Conservation (phyloP, 2,888 invertebrate genomes). For the Lamellibrachia columna region DNA sequence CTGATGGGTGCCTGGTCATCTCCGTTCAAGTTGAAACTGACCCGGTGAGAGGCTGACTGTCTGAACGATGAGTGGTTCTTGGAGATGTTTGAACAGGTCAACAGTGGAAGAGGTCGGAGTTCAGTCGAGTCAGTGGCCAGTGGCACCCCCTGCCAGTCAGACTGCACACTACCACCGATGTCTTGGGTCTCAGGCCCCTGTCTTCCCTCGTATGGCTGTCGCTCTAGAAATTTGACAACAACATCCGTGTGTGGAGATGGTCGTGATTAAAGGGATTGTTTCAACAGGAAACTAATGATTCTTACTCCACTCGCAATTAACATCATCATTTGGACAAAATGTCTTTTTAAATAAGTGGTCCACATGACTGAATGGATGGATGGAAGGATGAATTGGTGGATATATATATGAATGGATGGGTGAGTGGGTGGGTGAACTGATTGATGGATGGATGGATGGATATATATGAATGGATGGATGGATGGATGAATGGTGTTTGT, state of each 20-base stretch:
- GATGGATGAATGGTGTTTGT: too few relatives aligned
- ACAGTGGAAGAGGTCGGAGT: background rate
- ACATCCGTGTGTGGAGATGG: background rate
- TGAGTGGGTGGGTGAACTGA: too few relatives aligned
- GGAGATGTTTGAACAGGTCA: background rate
- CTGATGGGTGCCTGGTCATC: background rate
- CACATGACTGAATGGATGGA: too few relatives aligned
- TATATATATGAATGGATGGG: too few relatives aligned
- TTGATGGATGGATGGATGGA: too few relatives aligned
- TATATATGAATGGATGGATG: too few relatives aligned
- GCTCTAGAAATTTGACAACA: slow-evolving; percentile 11
- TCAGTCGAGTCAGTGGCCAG: background rate
- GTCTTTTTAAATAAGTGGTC: too few relatives aligned
- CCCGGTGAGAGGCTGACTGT: background rate
- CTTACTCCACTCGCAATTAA: too few relatives aligned
- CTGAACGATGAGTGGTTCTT: background rate
- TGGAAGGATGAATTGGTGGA: too few relatives aligned
- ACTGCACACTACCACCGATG: background rate
- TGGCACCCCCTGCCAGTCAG: background rate
- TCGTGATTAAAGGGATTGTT: background rate
- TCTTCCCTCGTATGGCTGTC: background rate
- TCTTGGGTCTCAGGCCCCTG: background rate
- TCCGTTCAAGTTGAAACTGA: background rate
- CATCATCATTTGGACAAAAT: too few relatives aligned
- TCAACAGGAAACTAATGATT: too few relatives aligned